Percentiles rank a stretch among this genome's conserved stretches.
These are phyloP conservation scores for Volucella inanis DNA, from an alignment of 2,888 invertebrate species.

Conservation along the genomic window DNA sequence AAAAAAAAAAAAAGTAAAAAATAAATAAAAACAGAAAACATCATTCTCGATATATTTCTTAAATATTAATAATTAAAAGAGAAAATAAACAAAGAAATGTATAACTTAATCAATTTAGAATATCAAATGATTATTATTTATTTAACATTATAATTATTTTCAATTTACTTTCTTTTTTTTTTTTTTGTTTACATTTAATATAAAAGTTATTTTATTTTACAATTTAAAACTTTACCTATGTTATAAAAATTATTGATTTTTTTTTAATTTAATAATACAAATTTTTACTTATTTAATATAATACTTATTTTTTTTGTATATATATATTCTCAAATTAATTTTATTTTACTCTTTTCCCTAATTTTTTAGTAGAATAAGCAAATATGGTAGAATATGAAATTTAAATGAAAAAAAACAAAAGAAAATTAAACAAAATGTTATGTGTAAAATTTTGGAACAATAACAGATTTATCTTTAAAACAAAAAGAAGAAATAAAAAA, in stretches of 20 bases:
- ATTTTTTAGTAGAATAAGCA: constrained; percentile 55
- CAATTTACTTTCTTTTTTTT: not conserved
- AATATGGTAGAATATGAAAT: constrained; percentile 71
- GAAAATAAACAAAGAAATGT: constrained; percentile 27
- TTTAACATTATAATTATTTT: constrained; percentile 40
- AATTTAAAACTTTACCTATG: not conserved
- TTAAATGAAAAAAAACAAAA: constrained; percentile 33
- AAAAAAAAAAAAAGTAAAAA: constrained; percentile 13
- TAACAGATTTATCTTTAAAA: constrained; percentile 55
- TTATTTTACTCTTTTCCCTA: constrained; percentile 27
- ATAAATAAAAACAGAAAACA: not conserved
- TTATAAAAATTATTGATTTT: not conserved
- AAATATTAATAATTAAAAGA: constrained; percentile 41
- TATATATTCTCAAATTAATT: constrained; percentile 12
- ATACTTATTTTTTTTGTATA: constrained; percentile 22
- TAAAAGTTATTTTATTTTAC: not conserved
- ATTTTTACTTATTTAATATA: not conserved
- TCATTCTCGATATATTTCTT: constrained; percentile 42
- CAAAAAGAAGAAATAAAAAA: constrained; percentile 31
- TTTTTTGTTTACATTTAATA: constrained; percentile 8
- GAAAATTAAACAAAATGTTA: constrained; percentile 38
- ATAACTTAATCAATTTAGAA: constrained; percentile 67
- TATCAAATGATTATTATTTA: constrained; percentile 64
- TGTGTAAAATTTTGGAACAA: constrained; percentile 71
- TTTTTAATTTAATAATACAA: not conserved